Evolutionary conservation across 23 tunicate species (phyloP), one percentile per base, ranked within the genome.

Genomic region (Pegea sp.): DNA sequence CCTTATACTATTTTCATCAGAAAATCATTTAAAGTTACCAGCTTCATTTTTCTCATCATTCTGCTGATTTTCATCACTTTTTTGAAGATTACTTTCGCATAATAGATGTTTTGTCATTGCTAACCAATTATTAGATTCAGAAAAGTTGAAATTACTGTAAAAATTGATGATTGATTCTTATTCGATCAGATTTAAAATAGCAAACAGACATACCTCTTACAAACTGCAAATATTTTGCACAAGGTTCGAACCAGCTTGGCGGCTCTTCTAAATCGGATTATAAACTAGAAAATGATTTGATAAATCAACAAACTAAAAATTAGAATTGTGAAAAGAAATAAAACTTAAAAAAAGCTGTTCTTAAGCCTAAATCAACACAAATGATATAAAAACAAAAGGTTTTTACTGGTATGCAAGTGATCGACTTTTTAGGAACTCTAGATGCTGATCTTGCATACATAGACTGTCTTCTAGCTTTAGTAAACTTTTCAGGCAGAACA

Each of bases 401-500:
- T 18, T 70, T 33, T 51, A 80, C 93, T 69, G 93, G 93, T 22
- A 80, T 80, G 29, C 77, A 80, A 0, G 78, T 80, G 1, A 80
- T 57, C 20, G n/a, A n/a, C n/a, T n/a, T n/a, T n/a, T n/a, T n/a
- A n/a, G n/a, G n/a, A n/a, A n/a, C n/a, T n/a, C n/a, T n/a, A n/a
- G n/a, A n/a, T n/a, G n/a, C n/a, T n/a, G 46, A 16, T 38, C 46
- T 38, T 38, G 46, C 11, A 16, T 8, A 38, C 46, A 38, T 38
- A 11, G 46, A 38, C 46, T 38, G 46, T 38, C 46, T 38, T 16
- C 46, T 38, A 11, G 13, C 46, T 38, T 38, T 38, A 11, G 46
- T 8, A 11, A 38, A 8, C 46, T 16, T 11, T 11, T 38, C 46
- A 16, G 46, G 46, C n/a, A n/a, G n/a, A n/a, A n/a, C n/a, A n/a